Base-by-base conservation (phyloP, 2,797 vertebrate genomes). In the Gymnothorax javanicus region DNA sequence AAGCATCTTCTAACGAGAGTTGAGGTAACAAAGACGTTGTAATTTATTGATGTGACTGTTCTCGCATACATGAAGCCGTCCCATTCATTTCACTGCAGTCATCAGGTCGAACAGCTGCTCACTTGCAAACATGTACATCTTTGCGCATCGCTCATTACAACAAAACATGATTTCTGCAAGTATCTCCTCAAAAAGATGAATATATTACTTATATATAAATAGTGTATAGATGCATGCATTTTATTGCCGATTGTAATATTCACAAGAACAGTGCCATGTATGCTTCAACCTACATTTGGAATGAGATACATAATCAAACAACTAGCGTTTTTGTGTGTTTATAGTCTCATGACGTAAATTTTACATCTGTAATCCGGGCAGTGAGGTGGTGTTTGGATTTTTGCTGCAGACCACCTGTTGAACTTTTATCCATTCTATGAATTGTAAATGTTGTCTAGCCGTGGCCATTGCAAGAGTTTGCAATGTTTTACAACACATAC, bases 381-480 rank as follows among this genome's bases (percentile, higher is more conserved):
- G 89, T 88, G 91, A 89, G 91, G 92, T 87, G 89, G 90, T 90
- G 86, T 91, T 87, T 91, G 88, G 85, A 64, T 67, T 90, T 92
- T 87, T 90, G 88, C 88, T 86, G 90, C 89, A 90, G 84, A 92
- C 90, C 92, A 92, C 90, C 92, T 85, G 86, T 92, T 93, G 91
- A 93, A 93, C 92, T 94, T 96, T 95, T 97, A 95, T 97, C 97
- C 95, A 96, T 97, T 96, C 96, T 96, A 97, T 96, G 96, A 98
- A 97, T 94, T 98, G 97, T 98, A 98, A 98, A 98, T 98, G 97
- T 96, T 96, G 96, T 97, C 97, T 97, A 97, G 96, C 96, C 96
- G 94, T 95, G 96, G 95, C 95, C 95, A 95, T 96, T 96, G 96
- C 96, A 95, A 94, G 94, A 93, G 93, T 96, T 97, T 96, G 96